Percentiles rank a stretch among this genome's conserved stretches.
Evolutionary conservation across 1,140 invertebrate species (phyloP).

Genomic region (Drosophila kanapiae): DNA sequence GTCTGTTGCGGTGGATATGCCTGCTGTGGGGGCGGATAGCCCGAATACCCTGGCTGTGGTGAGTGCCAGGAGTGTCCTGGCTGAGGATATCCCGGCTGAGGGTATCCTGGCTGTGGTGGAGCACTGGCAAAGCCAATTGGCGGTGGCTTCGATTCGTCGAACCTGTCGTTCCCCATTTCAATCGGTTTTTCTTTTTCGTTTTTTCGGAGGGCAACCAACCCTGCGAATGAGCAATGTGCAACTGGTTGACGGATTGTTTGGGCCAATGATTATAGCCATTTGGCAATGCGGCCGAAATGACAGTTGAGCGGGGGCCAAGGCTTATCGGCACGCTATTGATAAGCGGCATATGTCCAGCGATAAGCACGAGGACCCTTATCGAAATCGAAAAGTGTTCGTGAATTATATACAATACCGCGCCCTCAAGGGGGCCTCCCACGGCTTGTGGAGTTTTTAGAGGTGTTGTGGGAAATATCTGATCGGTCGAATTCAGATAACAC

Average conservation of each 20-base stretch:
- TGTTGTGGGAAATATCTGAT: not conserved
- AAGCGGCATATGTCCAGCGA: conserved; percentile 22
- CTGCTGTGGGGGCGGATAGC: not conserved
- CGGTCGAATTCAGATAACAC: not conserved
- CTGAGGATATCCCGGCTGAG: conserved; percentile 22
- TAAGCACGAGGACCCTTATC: conserved; percentile 24
- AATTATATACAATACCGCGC: not conserved
- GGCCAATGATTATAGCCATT: conserved; percentile 13
- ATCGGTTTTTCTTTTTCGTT: not conserved
- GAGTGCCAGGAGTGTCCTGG: conserved; percentile 19
- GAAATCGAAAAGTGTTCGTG: not conserved
- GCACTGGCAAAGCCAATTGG: conserved; percentile 20
- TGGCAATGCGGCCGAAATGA: conserved; percentile 15
- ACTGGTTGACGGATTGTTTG: conserved; percentile 20
- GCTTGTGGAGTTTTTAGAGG: not conserved
- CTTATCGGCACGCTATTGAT: conserved; percentile 33
- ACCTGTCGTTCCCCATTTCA: conserved; percentile 18
- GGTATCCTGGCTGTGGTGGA: conserved; percentile 17
- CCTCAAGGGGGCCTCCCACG: not conserved
- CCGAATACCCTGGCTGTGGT: conserved; percentile 14
- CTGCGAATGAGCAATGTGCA: not conserved
- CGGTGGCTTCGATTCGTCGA: not conserved
- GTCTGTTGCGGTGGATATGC: not conserved
- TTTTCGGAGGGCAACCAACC: not conserved
- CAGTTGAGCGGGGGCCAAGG: not conserved